These are phyloP conservation scores for Drosophila atripex DNA, from an alignment of 2,888 invertebrate species.

Conservation along the genomic window DNA sequence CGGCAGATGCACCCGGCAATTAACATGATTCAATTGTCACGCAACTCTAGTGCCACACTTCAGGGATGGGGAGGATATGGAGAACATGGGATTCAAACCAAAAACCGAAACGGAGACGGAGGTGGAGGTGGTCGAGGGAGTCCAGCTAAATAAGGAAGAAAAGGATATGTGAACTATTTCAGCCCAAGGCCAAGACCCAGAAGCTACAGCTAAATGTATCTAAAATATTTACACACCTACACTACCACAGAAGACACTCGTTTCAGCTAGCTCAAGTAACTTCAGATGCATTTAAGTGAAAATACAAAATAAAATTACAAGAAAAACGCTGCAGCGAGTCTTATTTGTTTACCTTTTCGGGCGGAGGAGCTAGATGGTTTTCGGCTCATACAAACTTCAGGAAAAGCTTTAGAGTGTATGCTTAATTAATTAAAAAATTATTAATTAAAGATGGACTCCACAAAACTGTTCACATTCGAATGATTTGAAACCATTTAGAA, in stretches of 20 bases:
- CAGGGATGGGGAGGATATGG: slow-evolving; percentile 53
- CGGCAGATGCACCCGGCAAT: slow-evolving; percentile 72
- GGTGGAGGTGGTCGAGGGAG: slow-evolving; percentile 7
- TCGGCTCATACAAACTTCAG: slow-evolving; percentile 2
- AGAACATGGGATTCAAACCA: slow-evolving; percentile 21
- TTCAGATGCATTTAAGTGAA: slow-evolving; percentile 46
- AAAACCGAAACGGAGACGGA: slow-evolving; percentile 2
- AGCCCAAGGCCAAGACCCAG: slow-evolving; percentile 64
- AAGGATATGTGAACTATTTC: slow-evolving; percentile 44
- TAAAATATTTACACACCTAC: slow-evolving; percentile 58
- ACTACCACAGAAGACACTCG: slow-evolving; percentile 48
- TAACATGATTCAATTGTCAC: slow-evolving; percentile 78
- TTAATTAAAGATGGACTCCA: neutral
- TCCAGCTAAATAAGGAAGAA: slow-evolving; percentile 15
- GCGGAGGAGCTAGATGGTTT: slow-evolving; percentile 12
- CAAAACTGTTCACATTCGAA: neutral
- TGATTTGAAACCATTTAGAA: slow-evolving; percentile 1
- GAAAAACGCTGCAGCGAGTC: slow-evolving; percentile 20
- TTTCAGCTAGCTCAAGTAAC: slow-evolving; percentile 56
- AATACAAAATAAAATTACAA: slow-evolving; percentile 20
- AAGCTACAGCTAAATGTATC: slow-evolving; percentile 67
- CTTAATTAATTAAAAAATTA: neutral
- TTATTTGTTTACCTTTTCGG: slow-evolving; percentile 17
- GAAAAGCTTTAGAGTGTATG: slow-evolving; percentile 6
- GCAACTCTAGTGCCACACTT: slow-evolving; percentile 76